Base-by-base conservation (phyloP, 2,888 invertebrate species). In the Galeruca laticollis region DNA sequence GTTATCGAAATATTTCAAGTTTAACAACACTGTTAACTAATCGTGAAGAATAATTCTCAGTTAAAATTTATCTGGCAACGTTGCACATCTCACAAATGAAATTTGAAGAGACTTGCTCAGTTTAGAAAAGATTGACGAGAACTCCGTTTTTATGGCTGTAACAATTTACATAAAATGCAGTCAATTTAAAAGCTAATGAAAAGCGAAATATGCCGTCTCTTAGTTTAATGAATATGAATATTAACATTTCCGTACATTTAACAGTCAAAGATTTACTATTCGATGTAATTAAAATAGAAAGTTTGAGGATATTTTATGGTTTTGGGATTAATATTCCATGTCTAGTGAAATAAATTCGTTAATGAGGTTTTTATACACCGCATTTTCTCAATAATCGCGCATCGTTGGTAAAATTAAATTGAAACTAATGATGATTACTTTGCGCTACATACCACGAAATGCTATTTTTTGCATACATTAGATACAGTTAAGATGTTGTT, bases 151-250 rank as follows among this genome's bases (percentile, higher is more conserved):
- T 69, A 72, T 61, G 68, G 20, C 49, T 20, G 68, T 62, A 68
- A 66, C 68, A 65, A 68, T 70, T 73, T 73, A 68, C 70, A 64
- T 68, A 68, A 70, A 70, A 70, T 60, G 68, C 65, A 73, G 65
- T 63, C 64, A 68, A 70, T 70, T 68, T 72, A 70, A 68, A 68
- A 73, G 70, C 70, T 68, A 70, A 70, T 70, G 62, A 69, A 69
- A 70, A 65, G 35, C 65, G 43, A 71, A 71, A 61, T 68, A 65
- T 54, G 60, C 56, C 49, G 65, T 35, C 61, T 65, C 49, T 35
- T 61, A 51, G 35, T 64, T 68, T 63, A 71, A 71, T 52, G 68
- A 35, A 52, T 20, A 10, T 11, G 52, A 52, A n/a, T 26, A 52
- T 52, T 52, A 52, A 21, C 21, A 0, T 52, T 52, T 52, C 52